Percentiles rank a stretch among this genome's conserved stretches.
phyloP scores from a whole-genome alignment of 1,140 invertebrate species.

The Cyrtorhinus lividipennis region DNA sequence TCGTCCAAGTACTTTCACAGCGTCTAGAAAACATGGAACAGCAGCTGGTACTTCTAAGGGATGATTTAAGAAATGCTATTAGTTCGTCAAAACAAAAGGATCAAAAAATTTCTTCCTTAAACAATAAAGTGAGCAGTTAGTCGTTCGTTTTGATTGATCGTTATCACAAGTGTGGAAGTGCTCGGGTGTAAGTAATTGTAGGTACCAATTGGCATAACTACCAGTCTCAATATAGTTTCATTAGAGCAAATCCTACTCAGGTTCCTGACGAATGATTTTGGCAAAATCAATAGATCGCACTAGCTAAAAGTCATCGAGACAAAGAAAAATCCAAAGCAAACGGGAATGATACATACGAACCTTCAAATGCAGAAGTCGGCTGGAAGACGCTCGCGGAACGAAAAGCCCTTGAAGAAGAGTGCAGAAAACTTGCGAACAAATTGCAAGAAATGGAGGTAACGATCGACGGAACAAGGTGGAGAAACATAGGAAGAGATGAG shows the following conservation, averaged over 20 bases:
- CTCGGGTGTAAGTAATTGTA: too few species aligned
- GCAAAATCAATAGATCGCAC: too few species aligned
- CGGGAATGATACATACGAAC: too few species aligned
- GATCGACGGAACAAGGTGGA: too few species aligned
- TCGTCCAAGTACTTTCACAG: not conserved
- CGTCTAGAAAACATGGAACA: not conserved
- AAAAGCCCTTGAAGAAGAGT: not conserved
- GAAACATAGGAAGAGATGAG: too few species aligned
- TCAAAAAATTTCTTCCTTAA: not conserved
- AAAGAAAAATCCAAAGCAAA: not conserved
- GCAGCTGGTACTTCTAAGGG: not conserved
- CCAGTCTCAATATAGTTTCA: too few species aligned
- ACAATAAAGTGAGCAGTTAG: not conserved
- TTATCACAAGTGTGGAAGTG: too few species aligned
- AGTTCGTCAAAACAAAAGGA: not conserved
- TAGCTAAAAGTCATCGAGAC: not conserved
- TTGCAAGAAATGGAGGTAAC: slow-evolving; percentile 11
- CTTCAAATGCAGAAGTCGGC: not conserved
- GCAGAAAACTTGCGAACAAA: not conserved
- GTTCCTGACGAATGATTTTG: too few species aligned
- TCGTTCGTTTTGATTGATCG: too few species aligned
- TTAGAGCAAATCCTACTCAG: too few species aligned
- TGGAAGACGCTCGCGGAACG: not conserved
- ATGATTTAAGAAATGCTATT: not conserved
- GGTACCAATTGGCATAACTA: too few species aligned